Evolutionary conservation across 2,888 invertebrate genomes (phyloP).

Genomic region (Xestoiulus laeticollis): DNA sequence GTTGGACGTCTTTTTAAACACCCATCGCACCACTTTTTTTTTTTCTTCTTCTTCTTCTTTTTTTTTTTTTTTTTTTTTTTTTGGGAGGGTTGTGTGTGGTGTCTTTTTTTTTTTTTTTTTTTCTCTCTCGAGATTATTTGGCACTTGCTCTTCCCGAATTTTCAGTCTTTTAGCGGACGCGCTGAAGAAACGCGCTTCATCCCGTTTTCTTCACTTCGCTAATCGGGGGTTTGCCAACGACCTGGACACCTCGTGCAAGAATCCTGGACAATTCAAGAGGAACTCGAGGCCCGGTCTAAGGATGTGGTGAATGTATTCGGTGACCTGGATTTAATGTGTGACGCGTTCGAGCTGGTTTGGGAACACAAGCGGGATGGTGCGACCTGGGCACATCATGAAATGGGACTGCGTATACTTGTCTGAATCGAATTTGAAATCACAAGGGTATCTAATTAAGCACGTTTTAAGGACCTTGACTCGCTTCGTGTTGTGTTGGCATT

Average conservation of each 20-base stretch:
- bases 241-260: neutral
- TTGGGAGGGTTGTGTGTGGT: neutral
- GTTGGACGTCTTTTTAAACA: constrained; percentile 34
- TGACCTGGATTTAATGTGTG: neutral
- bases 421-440: neutral
- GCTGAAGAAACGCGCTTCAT: neutral
- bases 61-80: neutral
- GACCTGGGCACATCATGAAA: neutral
- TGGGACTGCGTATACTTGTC: neutral
- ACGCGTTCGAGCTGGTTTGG: neutral
- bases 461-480: no score
- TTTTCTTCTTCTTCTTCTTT: neutral
- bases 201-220: neutral
- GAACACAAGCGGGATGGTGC: neutral
- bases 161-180: neutral
- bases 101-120: neutral
- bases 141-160: neutral
- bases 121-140: neutral
- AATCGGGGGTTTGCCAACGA: neutral
- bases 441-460: neutral
- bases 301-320: neutral
- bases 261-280: neutral
- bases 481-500: no score
- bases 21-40: neutral
- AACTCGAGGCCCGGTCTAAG: neutral